A percentile compares a stretch with the other conserved stretches of the same genome.
These are phyloP conservation scores for Lepidochitona cinerea DNA, from an alignment of 2,888 invertebrate genomes.

Conservation along the genomic window DNA sequence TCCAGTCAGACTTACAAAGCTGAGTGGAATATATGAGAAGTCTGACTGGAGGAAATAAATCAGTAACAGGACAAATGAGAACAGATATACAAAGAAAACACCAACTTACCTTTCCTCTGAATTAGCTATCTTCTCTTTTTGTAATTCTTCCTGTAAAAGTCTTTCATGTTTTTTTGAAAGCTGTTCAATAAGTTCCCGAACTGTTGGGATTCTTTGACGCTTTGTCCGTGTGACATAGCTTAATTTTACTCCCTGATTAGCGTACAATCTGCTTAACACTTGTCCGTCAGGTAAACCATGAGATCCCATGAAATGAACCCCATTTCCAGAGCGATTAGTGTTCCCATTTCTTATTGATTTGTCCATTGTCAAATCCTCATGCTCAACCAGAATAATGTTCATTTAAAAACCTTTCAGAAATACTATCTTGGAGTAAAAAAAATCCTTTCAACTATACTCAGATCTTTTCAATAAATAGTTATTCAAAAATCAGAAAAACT, in stretches of 20 bases:
- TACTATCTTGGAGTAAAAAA: too few relatives aligned
- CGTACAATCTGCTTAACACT: background rate
- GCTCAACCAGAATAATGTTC: too few relatives aligned
- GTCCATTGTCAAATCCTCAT: background rate
- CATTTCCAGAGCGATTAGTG: background rate
- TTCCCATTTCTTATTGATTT: background rate
- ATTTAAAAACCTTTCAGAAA: too few relatives aligned
- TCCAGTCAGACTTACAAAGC: too few relatives aligned
- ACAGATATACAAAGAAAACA: too few relatives aligned
- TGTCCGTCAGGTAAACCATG: background rate
- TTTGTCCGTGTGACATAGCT: slow-evolving; percentile 35
- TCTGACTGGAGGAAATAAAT: too few relatives aligned
- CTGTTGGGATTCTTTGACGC: slow-evolving; percentile 43
- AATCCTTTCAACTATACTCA: too few relatives aligned
- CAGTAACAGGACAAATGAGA: too few relatives aligned
- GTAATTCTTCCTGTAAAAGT: slow-evolving; percentile 29
- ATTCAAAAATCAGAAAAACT: too few relatives aligned
- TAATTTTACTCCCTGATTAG: slow-evolving; percentile 28
- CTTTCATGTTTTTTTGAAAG: slow-evolving; percentile 46
- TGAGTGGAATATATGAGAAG: too few relatives aligned
- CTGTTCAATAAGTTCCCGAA: slow-evolving; percentile 49
- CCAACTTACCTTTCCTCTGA: background rate
- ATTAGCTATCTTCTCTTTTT: slow-evolving; percentile 11
- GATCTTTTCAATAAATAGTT: too few relatives aligned
- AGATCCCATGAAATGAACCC: background rate